Base-by-base conservation (phyloP, 2,797 vertebrate genomes). In the Anisognathus igniventris region DNA sequence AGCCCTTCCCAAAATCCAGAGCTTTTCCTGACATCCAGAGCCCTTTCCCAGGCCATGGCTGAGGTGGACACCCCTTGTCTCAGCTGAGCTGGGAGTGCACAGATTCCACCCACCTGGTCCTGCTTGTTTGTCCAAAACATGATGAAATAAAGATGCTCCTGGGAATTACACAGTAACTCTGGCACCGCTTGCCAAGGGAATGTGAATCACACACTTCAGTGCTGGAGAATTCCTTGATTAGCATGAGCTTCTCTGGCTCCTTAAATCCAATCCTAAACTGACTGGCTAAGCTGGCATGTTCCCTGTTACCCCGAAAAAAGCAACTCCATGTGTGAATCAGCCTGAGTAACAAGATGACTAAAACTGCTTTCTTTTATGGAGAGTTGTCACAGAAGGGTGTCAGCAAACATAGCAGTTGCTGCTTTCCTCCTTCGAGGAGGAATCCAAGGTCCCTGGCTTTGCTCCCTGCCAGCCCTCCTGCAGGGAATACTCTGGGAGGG, bases 291-390 rank as follows among this genome's bases (percentile, higher is more conserved):
- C 84, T 93, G 86, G 71, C 22, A 1, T 57, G 10, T 80, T 96
- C 80, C 12, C 22, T 39, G 81, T 56, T 53, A 65, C 57, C 91
- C 92, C 39, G 4, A 79, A 96, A 94, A 93, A 94, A 94, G 95
- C 95, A 95, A 22, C 91, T 91, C 57, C 14, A 12, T 73, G 92
- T 89, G 94, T 94, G 96, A 96, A 92, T 95, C 93, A 89, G 94
- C 5, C 89, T 96, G 95, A 96, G 96, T 94, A 96, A 93, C 95
- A 92, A 23, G 92, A 92, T 94, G 95, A 94, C 96, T 96, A 85
- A 93, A 95, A 67, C 81, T 92, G 94, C 94, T 96, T 94, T 66
- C 64, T 91, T 85, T 82, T 76, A 73, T 76, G 78, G 78, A 53
- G 84, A 79, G 56, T 39, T 94, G 94, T 95, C 91, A 91, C 75